Conservation (phyloP, 53 echinoderm and acorn worm species). For the Arbacia lixula region DNA sequence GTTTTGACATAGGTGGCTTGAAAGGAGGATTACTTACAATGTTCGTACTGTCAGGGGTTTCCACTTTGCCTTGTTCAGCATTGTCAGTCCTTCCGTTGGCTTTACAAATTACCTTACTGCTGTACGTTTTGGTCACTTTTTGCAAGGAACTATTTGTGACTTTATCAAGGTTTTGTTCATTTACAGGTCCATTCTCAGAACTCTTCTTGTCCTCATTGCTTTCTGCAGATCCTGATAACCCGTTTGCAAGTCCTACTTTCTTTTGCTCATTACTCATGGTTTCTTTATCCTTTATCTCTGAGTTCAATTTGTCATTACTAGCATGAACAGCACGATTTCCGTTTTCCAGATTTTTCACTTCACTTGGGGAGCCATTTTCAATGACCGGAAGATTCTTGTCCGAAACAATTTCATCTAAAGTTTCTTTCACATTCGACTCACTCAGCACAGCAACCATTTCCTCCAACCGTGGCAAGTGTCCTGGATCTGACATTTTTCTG, state of each 20-base stretch:
- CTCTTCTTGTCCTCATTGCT: not conserved
- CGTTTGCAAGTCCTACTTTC: slow-evolving; percentile 18
- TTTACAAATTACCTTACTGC: slow-evolving; percentile 54
- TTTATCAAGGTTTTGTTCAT: not conserved
- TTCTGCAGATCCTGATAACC: slow-evolving; percentile 18
- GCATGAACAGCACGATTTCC: not conserved
- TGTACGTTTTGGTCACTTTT: slow-evolving; percentile 67
- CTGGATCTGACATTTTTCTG: slow-evolving; percentile 61
- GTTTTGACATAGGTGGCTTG: slow-evolving; percentile 31
- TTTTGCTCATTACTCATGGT: not conserved
- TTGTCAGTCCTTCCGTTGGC: slow-evolving; percentile 14
- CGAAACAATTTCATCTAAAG: slow-evolving; percentile 46
- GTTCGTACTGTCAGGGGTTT: slow-evolving; percentile 13
- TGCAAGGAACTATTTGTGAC: slow-evolving; percentile 18
- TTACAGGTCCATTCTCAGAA: not conserved
- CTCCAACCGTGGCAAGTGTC: slow-evolving; percentile 92
- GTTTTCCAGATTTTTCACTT: not conserved
- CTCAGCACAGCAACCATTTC: slow-evolving; percentile 97
- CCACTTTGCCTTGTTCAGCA: not conserved
- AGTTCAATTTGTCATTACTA: slow-evolving; percentile 16
- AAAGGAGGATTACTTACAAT: slow-evolving; percentile 6
- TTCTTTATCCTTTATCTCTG: not conserved
- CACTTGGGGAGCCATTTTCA: slow-evolving; percentile 35
- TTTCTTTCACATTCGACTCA: slow-evolving; percentile 73
- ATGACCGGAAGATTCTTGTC: slow-evolving; percentile 48